A percentile compares a stretch with the other conserved stretches of the same genome.
Evolutionary conservation across 2,113 vertebrate genomes (phyloP).

Genomic region (Cyanoramphus novaezelandiae): DNA sequence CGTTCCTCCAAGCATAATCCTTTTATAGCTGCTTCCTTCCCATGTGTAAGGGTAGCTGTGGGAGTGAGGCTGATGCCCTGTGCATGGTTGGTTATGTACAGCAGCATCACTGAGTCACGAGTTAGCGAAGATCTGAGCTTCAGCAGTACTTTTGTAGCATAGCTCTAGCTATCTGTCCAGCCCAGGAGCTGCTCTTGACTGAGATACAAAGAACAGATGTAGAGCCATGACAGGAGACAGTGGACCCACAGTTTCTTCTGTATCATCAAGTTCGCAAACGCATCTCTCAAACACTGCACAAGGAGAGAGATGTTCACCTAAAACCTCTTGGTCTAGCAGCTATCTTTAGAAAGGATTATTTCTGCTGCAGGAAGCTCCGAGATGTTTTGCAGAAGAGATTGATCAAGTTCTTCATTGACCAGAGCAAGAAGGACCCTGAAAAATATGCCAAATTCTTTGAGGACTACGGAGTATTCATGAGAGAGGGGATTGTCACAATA

Average conservation of each 20-base stretch:
- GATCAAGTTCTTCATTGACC: constrained; percentile 93
- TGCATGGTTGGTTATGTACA: not conserved
- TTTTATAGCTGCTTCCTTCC: not conserved
- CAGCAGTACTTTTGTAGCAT: not conserved
- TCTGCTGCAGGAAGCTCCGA: constrained; percentile 86
- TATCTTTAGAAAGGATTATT: not conserved
- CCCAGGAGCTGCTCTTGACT: not conserved
- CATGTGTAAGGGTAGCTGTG: not conserved
- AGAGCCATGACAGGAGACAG: not conserved
- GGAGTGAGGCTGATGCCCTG: not conserved
- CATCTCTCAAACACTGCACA: not conserved
- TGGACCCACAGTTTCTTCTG: not conserved
- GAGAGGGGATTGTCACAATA: constrained; percentile 94
- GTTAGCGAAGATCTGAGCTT: not conserved
- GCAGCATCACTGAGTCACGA: not conserved
- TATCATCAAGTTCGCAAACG: not conserved
- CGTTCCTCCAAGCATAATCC: not conserved
- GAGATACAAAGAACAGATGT: not conserved
- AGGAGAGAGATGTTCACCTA: not conserved
- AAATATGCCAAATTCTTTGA: constrained; percentile 95
- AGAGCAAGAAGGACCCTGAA: constrained; percentile 93
- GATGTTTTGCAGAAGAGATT: constrained; percentile 91
- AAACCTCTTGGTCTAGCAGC: not conserved
- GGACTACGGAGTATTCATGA: constrained; percentile 92
- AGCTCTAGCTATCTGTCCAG: not conserved